Base-by-base conservation (phyloP, 2,888 invertebrate species). In the Boloria selene region DNA sequence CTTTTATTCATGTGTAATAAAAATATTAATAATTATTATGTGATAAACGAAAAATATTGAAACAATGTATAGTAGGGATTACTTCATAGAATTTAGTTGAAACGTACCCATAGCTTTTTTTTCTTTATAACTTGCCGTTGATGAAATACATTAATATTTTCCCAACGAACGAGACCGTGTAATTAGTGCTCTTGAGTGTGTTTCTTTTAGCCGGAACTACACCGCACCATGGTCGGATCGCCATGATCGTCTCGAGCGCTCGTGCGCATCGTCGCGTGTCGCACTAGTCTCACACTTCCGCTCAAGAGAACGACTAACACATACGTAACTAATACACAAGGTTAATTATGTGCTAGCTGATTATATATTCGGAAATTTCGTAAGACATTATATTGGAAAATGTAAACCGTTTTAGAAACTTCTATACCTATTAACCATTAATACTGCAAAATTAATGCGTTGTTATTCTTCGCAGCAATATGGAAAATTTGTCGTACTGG, bases 231-330 rank as follows among this genome's bases (percentile, higher is more conserved):
- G 58, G 61, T 38, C 38, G 50, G 49, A 14, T 49, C 64, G 22
- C 62, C 38, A 50, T 65, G 64, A 52, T 58, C 54, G 45, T 63
- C 56, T 60, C 50, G 53, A 45, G 61, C 65, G 64, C 62, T 66
- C 67, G 53, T 64, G 70, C 69, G 72, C 69, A 70, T 45, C 69
- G 65, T 69, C 68, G 68, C 70, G 72, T 72, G 72, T 64, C 70
- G 67, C 61, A 49, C 59, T 68, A 66, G 64, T 31, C 59, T 65
- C 59, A 5, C n/a, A 56, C 61, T 64, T 71, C 68, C 64, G 65
- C 59, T 59, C 45, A 38, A 38, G 53, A 58, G 31, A 31, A 54
- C 44, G 44, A 45, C 18, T 45, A 17, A n/a, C 22, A 17, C 26
- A 38, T 56, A 56, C 44, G 56, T 56, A 56, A 45, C 13, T n/a